Base-by-base conservation (phyloP, 2,113 vertebrate species). In the Thymallus thymallus region DNA sequence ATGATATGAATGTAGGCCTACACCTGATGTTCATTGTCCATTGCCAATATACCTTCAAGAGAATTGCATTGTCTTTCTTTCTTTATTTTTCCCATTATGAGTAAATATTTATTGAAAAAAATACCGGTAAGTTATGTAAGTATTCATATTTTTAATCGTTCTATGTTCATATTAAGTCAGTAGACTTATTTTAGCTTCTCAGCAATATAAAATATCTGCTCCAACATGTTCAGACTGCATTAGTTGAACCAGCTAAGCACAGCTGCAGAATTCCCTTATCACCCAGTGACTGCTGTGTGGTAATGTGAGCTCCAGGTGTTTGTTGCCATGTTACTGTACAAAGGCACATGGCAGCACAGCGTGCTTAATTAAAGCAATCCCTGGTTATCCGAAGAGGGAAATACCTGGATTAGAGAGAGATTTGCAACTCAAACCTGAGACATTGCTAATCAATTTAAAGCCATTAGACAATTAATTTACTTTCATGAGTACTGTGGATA, bases 281-380 rank as follows among this genome's bases (percentile, higher is more conserved):
- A 16, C 56, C 56, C n/a, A 60, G 9, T 60, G n/a, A 22, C 20
- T 60, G 56, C n/a, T 66, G 62, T 12, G 14, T 64, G 24, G 24
- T 64, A 30, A 64, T 64, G 62, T 64, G 62, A 64, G 79, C 84
- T 82, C 68, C 84, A 84, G 88, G 85, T 89, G 84, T 86, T 85
- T 71, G 26, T 71, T 79, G 76, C 75, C 76, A 74, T 82, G 84
- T 85, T 84, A 84, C 83, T 88, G 82, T 85, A 83, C 66, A 65
- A 65, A 80, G 76, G 73, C 87, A 85, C 86, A 76, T 69, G 64
- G 73, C 75, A 68, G 68, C 70, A 80, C 76, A 68, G 70, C 70
- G 80, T 76, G 85, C 84, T 85, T 92, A 91, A 92, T 91, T 92
- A 91, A 89, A 88, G 82, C 87, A 88, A 91, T 90, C 82, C 83